phyloP scores from a whole-genome alignment of 2,797 vertebrate genomes.

The Onychomys arenicola region DNA sequence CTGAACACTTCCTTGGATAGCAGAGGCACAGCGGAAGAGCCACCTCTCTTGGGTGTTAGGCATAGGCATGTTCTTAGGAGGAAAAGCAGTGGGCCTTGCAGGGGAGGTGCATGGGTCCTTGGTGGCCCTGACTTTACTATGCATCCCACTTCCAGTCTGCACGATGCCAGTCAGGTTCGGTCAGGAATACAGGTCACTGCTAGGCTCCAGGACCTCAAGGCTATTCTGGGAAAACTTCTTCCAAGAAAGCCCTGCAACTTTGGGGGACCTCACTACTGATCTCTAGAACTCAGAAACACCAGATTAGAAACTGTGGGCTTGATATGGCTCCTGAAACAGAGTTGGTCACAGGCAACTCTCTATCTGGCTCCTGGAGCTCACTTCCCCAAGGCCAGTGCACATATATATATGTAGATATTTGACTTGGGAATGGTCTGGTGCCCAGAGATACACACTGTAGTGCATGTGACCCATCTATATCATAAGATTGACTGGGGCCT shows the following conservation, averaged over 20 bases:
- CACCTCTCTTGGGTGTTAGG: constrained; percentile 15
- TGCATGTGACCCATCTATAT: not conserved
- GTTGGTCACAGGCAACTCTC: not conserved
- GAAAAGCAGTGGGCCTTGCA: not conserved
- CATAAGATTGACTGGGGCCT: not conserved
- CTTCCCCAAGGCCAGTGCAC: not conserved
- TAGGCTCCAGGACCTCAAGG: not conserved
- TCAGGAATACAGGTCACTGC: not conserved
- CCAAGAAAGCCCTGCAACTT: not conserved
- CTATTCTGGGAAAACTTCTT: not conserved
- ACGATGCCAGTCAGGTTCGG: not conserved
- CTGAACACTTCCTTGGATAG: not conserved
- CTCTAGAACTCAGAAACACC: too few species aligned
- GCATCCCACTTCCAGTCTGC: not conserved
- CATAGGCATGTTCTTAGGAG: constrained; percentile 64
- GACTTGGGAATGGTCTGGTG: not conserved
- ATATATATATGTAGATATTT: not conserved
- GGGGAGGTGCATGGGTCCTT: not conserved
- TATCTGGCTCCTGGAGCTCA: not conserved
- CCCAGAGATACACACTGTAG: not conserved
- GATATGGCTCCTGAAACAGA: not conserved
- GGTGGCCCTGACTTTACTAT: not conserved
- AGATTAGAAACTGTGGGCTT: not conserved
- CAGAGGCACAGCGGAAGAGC: not conserved
- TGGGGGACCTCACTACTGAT: not conserved